Evolutionary conservation across 2,888 invertebrate genomes (phyloP).

Genomic region (Cordilura impudica): DNA sequence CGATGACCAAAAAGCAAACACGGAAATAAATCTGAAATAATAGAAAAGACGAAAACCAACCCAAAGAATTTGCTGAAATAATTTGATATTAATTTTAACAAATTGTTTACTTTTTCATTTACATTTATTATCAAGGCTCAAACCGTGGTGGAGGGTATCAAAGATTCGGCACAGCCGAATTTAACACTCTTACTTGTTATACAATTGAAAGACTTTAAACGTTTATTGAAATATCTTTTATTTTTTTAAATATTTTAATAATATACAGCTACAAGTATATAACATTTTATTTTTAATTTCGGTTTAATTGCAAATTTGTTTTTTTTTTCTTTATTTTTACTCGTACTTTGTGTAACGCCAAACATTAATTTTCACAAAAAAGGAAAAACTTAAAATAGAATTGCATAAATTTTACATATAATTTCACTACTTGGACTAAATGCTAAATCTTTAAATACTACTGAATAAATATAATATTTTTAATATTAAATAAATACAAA

Average conservation of each 20-base stretch:
- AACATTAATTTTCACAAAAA: constrained; percentile 15
- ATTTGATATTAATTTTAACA: no score
- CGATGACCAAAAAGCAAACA: no score
- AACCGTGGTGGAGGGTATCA: no score
- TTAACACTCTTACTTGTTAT: no score
- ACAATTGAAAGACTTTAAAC: constrained; percentile 7
- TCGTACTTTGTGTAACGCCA: not conserved
- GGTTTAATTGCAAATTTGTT: constrained; percentile 38
- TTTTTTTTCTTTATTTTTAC: not conserved
- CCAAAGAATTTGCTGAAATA: no score
- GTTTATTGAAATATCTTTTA: constrained; percentile 47
- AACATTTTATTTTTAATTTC: constrained; percentile 35
- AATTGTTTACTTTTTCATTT: no score
- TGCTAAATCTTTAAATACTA: constrained; percentile 22
- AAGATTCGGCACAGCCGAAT: no score
- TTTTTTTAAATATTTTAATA: constrained; percentile 13
- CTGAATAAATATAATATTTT: constrained; percentile 26
- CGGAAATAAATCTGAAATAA: no score
- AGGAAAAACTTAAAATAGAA: constrained; percentile 44
- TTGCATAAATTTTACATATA: constrained; percentile 52
- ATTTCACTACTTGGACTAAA: constrained; percentile 55
- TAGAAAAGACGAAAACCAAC: no score
- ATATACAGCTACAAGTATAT: constrained; percentile 46
- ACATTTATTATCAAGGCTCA: no score
- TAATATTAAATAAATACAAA: constrained; percentile 10